phyloP scores from a whole-genome alignment of 2,113 vertebrate genomes.

The Mugil cephalus region DNA sequence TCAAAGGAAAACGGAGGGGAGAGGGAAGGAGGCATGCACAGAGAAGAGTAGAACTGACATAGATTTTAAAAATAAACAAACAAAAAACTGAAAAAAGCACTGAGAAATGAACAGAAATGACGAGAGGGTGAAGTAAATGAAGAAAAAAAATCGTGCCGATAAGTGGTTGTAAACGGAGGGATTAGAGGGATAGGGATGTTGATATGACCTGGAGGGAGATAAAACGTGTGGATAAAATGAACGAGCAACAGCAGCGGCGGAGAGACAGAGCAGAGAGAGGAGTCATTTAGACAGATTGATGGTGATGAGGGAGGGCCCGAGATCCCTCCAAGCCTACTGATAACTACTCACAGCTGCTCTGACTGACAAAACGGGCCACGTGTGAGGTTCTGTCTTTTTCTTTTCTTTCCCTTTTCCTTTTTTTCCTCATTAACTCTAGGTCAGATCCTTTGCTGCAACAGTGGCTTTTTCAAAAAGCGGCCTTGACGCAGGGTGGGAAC shows the following conservation, averaged over 20 bases:
- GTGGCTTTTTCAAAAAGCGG: conserved; percentile 28
- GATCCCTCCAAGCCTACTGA: conserved; percentile 61
- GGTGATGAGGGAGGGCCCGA: conserved; percentile 62
- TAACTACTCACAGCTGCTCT: conserved; percentile 46
- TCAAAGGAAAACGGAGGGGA: conserved; percentile 25
- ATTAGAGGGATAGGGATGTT: conserved; percentile 39
- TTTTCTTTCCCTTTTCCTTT: no score
- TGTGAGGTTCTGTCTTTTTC: conserved; percentile 9
- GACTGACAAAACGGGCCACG: conserved; percentile 37
- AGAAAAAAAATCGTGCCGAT: neutral
- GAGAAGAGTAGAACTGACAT: neutral
- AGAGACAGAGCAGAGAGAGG: conserved; percentile 35
- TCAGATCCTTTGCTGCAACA: conserved; percentile 4
- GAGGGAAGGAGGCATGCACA: neutral
- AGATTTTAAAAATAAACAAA: no score
- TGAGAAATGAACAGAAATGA: conserved; percentile 26
- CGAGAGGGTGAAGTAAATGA: conserved; percentile 1
- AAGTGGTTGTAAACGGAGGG: conserved; percentile 33
- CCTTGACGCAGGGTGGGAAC: conserved; percentile 40
- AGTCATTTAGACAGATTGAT: conserved; percentile 74
- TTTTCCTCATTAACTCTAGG: conserved; percentile 16
- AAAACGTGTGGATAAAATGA: conserved; percentile 40
- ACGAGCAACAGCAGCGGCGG: conserved; percentile 21
- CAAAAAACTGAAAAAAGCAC: conserved; percentile 23
- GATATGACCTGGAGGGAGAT: conserved; percentile 39